Evolutionary conservation across 2,113 vertebrate species (phyloP), one percentile per base, ranked within the genome.

Genomic region (Chlamydotis undulata): DNA sequence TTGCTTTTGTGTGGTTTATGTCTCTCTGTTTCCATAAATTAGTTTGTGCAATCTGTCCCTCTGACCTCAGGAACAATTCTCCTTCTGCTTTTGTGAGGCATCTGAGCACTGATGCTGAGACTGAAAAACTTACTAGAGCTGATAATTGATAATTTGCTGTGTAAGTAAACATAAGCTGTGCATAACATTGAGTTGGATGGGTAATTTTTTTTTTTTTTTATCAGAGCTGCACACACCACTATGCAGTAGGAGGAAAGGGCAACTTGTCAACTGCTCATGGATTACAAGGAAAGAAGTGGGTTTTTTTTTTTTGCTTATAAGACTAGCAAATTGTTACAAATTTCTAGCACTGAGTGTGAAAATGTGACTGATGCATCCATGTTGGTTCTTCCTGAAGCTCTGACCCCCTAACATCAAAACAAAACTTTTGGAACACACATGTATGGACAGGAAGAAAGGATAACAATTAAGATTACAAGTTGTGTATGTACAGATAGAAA

Each of bases 151-250:
- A 91, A 91, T 79, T 85, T 93, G 25, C n/a, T 65, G 45, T 87
- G 65, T 89, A 90, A 96, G 56, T 96, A 94, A 95, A 94, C 65
- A 90, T 78, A 76, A 86, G 18, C 55, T 88, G 57, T 22, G 50
- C 53, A 65, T 94, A 91, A 47, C 49, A 63, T 8, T 43, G 90
- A 85, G 13, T 45, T 88, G n/a, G 64, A 33, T 9, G 25, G 10
- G 43, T 29, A 73, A 18, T 43, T 43, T 43, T 43, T 43, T 41
- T 55, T 82, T 63, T 85, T 61, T 50, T 55, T 3, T 79, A 74
- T 65, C 45, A 53, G 41, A 87, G 47, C 29, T 1, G 0, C 52
- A 35, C 18, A 70, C 9, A 49, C 14, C 10, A 26, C 17, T 52
- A 3, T 3, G 0, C 57, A 60, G 37, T 29, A 70, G 49, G 68